Conservation (phyloP, 2,113 vertebrate genomes). For the Gymnocephalus cernua region DNA sequence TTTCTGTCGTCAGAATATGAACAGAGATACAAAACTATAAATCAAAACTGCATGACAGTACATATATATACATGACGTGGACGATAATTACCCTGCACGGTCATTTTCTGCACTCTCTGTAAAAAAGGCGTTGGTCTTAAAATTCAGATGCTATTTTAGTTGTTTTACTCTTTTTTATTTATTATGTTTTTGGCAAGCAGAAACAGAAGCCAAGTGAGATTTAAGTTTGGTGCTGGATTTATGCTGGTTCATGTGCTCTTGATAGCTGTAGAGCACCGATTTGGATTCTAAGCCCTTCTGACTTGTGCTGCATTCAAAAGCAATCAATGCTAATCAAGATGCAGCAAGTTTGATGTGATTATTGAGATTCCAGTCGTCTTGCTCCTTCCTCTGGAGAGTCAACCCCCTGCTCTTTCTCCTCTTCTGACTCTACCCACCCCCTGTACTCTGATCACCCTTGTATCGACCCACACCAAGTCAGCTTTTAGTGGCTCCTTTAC, state of each 20-base stretch:
- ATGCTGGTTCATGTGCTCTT: not conserved
- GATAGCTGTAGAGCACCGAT: constrained; percentile 14
- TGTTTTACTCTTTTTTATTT: too few relatives aligned
- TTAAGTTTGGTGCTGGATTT: not conserved
- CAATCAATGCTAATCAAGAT: constrained; percentile 80
- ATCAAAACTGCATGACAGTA: not conserved
- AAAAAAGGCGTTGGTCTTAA: not conserved
- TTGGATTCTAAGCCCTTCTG: constrained; percentile 39
- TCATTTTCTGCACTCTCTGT: not conserved
- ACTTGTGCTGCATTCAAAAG: constrained; percentile 61
- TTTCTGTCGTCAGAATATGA: not conserved
- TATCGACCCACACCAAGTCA: constrained; percentile 49
- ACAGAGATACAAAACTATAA: not conserved
- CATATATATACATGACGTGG: not conserved
- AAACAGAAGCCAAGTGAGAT: not conserved
- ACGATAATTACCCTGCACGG: not conserved
- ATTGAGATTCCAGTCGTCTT: constrained; percentile 77
- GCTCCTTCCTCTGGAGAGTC: constrained; percentile 43
- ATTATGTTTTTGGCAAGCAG: not conserved
- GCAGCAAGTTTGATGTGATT: constrained; percentile 78
- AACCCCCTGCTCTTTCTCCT: constrained; percentile 51
- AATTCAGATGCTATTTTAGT: not conserved
- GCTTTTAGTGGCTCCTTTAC: constrained; percentile 21
- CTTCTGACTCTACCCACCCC: constrained; percentile 48
- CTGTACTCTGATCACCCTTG: constrained; percentile 47